phyloP scores from a whole-genome alignment of 1,140 invertebrate species.

The Odontomachus brunneus region DNA sequence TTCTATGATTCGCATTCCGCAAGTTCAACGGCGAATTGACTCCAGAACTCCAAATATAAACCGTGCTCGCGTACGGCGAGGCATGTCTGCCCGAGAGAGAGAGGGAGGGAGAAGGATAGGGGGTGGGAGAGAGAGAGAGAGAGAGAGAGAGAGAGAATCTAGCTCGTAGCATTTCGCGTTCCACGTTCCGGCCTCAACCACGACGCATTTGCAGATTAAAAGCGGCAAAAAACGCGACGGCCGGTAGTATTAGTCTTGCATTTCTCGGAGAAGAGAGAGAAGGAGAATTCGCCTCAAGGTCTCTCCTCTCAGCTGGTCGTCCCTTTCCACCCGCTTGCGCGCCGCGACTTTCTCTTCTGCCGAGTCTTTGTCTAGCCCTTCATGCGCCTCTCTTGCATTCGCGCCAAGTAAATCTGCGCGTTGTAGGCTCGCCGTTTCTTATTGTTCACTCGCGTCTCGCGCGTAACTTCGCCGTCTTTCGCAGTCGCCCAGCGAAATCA shows the following conservation, averaged over 20 bases:
- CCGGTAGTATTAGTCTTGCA: conserved; percentile 23
- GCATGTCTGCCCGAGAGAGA: too few species aligned
- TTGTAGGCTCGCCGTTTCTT: conserved; percentile 10
- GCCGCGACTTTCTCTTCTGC: not conserved
- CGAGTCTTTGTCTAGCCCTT: conserved; percentile 34
- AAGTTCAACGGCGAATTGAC: too few species aligned
- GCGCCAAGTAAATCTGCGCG: conserved; percentile 31
- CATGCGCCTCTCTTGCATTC: conserved; percentile 20
- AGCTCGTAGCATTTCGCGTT: too few species aligned
- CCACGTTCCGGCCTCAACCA: conserved; percentile 11
- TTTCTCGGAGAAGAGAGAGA: not conserved
- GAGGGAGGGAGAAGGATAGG: too few species aligned
- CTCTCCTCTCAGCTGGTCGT: conserved; percentile 31
- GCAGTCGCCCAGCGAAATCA: not conserved
- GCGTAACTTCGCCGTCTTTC: conserved; percentile 1
- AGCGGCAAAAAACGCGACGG: conserved; percentile 38
- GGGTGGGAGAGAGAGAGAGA: too few species aligned
- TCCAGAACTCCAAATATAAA: too few species aligned
- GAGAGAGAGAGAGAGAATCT: too few species aligned
- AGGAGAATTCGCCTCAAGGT: conserved; percentile 41
- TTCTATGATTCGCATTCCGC: too few species aligned
- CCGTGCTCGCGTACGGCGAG: too few species aligned
- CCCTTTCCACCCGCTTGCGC: conserved; percentile 27
- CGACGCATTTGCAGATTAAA: conserved; percentile 58
- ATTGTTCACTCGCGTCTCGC: conserved; percentile 11